Evolutionary conservation across 2,797 vertebrate species (phyloP).

Genomic region (Acipenser transmontanus): DNA sequence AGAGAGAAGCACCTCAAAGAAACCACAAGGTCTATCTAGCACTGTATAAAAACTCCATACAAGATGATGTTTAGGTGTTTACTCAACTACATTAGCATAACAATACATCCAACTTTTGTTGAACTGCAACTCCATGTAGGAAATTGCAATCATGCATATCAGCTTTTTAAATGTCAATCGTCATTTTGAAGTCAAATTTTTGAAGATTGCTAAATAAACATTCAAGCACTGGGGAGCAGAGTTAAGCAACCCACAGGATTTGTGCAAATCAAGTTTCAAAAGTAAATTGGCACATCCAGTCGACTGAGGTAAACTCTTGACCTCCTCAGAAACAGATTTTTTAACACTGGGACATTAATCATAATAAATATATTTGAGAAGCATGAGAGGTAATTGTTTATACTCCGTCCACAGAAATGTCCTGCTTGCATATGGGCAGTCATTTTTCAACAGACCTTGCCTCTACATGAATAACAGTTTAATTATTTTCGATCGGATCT

Average conservation of each 20-base stretch:
- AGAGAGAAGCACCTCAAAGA: too few relatives aligned
- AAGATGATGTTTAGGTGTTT: too few relatives aligned
- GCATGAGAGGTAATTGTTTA: constrained; percentile 34
- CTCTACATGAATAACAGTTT: too few relatives aligned
- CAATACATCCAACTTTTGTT: not conserved
- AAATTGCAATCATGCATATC: not conserved
- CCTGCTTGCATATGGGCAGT: not conserved
- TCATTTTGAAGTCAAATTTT: not conserved
- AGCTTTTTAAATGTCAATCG: not conserved
- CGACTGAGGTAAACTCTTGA: constrained; percentile 44
- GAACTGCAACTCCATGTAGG: not conserved
- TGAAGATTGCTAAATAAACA: constrained; percentile 32
- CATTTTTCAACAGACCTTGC: too few relatives aligned
- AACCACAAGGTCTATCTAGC: too few relatives aligned
- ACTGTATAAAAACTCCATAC: too few relatives aligned
- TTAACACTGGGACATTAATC: constrained; percentile 57
- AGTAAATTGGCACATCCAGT: constrained; percentile 25
- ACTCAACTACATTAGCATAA: not conserved
- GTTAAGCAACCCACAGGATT: constrained; percentile 23
- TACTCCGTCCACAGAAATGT: not conserved
- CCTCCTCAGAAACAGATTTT: constrained; percentile 45
- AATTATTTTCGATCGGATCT: too few relatives aligned
- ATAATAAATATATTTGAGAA: constrained; percentile 39
- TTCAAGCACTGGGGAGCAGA: constrained; percentile 10
- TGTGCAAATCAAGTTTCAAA: constrained; percentile 17